Evolutionary conservation across 2,113 vertebrate genomes (phyloP), one percentile per base, ranked within the genome.

Genomic region (Ursus arctos): DNA sequence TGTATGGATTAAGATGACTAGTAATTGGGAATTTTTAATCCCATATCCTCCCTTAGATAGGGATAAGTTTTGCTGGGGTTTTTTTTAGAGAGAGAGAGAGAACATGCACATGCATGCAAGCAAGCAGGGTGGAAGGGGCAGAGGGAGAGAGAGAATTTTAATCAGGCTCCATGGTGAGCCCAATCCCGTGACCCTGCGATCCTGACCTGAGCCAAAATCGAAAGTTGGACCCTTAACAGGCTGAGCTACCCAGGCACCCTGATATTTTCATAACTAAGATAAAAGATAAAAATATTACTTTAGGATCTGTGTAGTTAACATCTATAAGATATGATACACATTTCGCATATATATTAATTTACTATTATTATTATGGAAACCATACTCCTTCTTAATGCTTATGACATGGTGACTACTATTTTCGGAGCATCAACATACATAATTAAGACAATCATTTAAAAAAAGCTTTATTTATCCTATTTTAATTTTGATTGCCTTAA

Each of bases 401-500:
- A n/a, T 24, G 19, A 59, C 8, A 71, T 51, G 63, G 13, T 12
- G 7, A 71, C n/a, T 92, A 79, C 8, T 18, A 22, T 72, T 84
- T 88, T 82, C 24, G 80, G 85, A 71, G 2, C 51, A 86, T 24
- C 18, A 22, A 69, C 24, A 36, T 59, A 43, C 10, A 40, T 51
- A 59, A 69, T 67, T 33, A 55, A 67, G 51, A 47, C 0, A 67
- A 67, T 76, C 36, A 28, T 79, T 79, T 40, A 59, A 43, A 92
- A 83, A 72, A 7, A 74, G 6, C 1, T 89, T 31, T 16, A 81
- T 82, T 10, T 81, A 61, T 49, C 22, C 1, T 74, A 24, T 84
- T 87, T 76, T 26, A 59, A 88, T 36, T 88, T 87, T 94, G 3
- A 67, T 91, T 93, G 19, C 6, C 31, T 95, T 65, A 74, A 65